Conservation (phyloP, 1,140 invertebrate genomes). For the Ganaspis sp. region DNA sequence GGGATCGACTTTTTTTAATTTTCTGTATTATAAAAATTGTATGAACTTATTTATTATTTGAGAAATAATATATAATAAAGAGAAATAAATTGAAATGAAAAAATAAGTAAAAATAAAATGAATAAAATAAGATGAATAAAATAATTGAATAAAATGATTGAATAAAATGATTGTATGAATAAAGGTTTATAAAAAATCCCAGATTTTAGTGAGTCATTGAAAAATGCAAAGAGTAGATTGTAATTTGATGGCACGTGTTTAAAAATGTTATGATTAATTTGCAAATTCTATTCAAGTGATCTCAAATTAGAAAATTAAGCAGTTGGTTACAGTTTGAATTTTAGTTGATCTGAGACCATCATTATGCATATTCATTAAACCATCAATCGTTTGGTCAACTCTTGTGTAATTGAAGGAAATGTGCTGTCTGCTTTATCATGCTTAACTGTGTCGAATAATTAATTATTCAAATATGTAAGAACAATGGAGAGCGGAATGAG, state of each 20-base stretch:
- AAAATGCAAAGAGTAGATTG: too few species aligned
- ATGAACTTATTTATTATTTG: too few species aligned
- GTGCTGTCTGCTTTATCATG: constrained; percentile 48
- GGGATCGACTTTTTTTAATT: too few species aligned
- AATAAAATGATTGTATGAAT: too few species aligned
- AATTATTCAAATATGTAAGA: constrained; percentile 63
- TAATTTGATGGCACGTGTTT: not conserved
- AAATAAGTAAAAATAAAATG: too few species aligned
- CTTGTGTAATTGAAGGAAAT: constrained; percentile 7
- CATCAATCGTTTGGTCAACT: constrained; percentile 3
- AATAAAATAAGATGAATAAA: too few species aligned
- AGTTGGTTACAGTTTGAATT: not conserved
- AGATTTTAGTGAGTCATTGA: too few species aligned
- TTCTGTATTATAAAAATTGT: too few species aligned
- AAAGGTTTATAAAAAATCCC: too few species aligned
- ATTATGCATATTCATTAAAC: constrained; percentile 2
- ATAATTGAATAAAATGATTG: too few species aligned
- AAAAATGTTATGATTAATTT: not conserved
- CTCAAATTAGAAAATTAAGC: not conserved
- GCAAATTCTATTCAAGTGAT: not conserved
- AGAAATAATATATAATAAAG: too few species aligned
- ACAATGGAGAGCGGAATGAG: constrained; percentile 53
- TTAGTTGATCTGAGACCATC: not conserved
- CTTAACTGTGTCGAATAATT: constrained; percentile 51
- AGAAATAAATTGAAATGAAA: too few species aligned